A percentile compares a stretch with the other conserved stretches of the same genome.
phyloP scores from a whole-genome alignment of 2,888 invertebrate genomes.

The Colletes collaris region DNA sequence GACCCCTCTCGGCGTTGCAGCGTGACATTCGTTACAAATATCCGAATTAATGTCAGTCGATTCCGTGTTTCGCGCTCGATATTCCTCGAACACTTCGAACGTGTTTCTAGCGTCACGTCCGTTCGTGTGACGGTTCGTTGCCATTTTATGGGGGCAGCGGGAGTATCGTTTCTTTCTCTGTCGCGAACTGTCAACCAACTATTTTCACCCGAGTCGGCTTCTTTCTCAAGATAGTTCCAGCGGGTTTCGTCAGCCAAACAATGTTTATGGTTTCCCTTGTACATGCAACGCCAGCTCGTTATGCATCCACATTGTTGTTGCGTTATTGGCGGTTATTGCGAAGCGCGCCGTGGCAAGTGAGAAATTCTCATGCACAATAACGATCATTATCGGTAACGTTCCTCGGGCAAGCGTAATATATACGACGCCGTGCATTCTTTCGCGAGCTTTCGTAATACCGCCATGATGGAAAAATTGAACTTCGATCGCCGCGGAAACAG shows the following conservation, averaged over 20 bases:
- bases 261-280: constrained; percentile 64
- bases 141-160: constrained; percentile 6
- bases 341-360: constrained; percentile 61
- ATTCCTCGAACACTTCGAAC: neutral
- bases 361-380: constrained; percentile 70
- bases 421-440: constrained; percentile 41
- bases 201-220: neutral
- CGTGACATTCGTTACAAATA: constrained; percentile 6
- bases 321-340: constrained; percentile 63
- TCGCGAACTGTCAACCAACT: neutral
- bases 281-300: constrained; percentile 59
- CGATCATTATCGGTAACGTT: constrained; percentile 61
- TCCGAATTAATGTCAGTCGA: neutral
- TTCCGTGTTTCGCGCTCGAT: neutral
- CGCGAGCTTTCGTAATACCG: constrained; percentile 34
- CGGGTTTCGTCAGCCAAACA: constrained; percentile 50
- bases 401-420: constrained; percentile 52
- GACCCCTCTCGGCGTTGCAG: constrained; percentile 11
- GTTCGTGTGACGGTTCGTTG: neutral
- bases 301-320: constrained; percentile 62
- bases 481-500: neutral
- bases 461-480: constrained; percentile 24
- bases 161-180: neutral
- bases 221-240: constrained; percentile 34
- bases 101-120: neutral